A percentile compares a stretch with the other conserved stretches of the same genome.
These are phyloP conservation scores for Sylvilagus bachmani DNA, from an alignment of 2,113 vertebrate species.

Conservation along the genomic window DNA sequence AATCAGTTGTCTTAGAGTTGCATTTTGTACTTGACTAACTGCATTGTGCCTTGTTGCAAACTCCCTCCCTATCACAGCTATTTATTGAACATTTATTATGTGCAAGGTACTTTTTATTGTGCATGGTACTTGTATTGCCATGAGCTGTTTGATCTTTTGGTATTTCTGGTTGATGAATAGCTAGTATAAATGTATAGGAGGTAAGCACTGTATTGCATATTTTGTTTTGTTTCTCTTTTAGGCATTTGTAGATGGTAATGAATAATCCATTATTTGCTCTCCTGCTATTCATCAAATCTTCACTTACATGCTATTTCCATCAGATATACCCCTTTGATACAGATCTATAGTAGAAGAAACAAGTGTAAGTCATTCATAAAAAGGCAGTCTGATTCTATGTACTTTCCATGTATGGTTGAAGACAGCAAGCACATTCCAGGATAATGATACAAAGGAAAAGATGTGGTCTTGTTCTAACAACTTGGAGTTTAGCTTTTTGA, in stretches of 20 bases:
- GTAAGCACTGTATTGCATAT: neutral
- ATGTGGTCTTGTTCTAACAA: neutral
- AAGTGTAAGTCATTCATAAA: neutral
- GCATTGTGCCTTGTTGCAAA: neutral
- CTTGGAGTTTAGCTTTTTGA: neutral
- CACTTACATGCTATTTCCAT: conserved; percentile 16
- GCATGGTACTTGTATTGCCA: neutral
- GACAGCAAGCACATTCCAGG: neutral
- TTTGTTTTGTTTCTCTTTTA: conserved; percentile 49
- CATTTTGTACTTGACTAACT: neutral
- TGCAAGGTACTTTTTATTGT: neutral
- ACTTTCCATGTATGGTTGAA: neutral
- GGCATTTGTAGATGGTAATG: conserved; percentile 35
- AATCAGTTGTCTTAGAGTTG: neutral
- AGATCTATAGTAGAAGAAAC: neutral
- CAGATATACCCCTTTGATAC: conserved; percentile 4
- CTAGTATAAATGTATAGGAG: neutral
- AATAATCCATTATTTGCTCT: conserved; percentile 36
- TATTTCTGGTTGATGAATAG: conserved; percentile 7
- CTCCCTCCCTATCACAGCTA: neutral
- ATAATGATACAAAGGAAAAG: neutral
- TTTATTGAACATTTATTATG: neutral
- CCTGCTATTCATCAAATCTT: neutral
- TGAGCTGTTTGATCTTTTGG: neutral
- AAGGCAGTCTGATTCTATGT: neutral